These are phyloP conservation scores for Parnassius apollo DNA, from an alignment of 2,888 invertebrate genomes.

Conservation along the genomic window DNA sequence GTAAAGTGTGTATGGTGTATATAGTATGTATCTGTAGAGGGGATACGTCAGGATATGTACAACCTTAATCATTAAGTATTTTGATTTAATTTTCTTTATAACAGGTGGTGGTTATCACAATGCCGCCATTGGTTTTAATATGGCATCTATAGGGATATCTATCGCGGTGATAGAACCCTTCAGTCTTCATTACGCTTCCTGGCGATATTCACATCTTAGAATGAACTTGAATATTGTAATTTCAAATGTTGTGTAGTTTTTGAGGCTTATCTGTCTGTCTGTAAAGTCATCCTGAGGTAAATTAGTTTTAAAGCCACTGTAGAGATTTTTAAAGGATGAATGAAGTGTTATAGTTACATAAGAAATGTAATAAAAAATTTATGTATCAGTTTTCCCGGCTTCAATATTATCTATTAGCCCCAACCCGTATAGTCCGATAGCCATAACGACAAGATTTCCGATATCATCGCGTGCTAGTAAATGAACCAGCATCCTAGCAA, in stretches of 20 bases:
- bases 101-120: slow-evolving; percentile 7
- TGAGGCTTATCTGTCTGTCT: not conserved
- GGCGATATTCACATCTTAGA: slow-evolving; percentile 18
- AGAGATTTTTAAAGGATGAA: slow-evolving; percentile 6
- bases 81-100: slow-evolving; percentile 1
- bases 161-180: slow-evolving; percentile 8
- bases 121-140: slow-evolving; percentile 15
- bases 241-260: not conserved
- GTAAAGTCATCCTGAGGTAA: not conserved
- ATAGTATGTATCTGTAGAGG: slow-evolving; percentile 21
- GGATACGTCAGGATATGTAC: slow-evolving; percentile 20
- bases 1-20: slow-evolving; percentile 11
- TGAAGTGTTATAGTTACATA: no score
- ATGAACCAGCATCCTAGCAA: slow-evolving; percentile 25
- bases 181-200: slow-evolving; percentile 14
- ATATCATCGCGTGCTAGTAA: slow-evolving; percentile 19
- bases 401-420: not conserved
- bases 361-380: no score
- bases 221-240: not conserved
- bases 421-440: slow-evolving; percentile 12
- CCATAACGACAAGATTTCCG: slow-evolving; percentile 7
- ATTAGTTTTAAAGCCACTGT: slow-evolving; percentile 3
- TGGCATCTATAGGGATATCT: slow-evolving; percentile 8
- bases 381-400: not conserved
- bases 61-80: slow-evolving; percentile 4